Evolutionary conservation across 1,140 invertebrate species (phyloP).

Genomic region (Musca vetustissima): DNA sequence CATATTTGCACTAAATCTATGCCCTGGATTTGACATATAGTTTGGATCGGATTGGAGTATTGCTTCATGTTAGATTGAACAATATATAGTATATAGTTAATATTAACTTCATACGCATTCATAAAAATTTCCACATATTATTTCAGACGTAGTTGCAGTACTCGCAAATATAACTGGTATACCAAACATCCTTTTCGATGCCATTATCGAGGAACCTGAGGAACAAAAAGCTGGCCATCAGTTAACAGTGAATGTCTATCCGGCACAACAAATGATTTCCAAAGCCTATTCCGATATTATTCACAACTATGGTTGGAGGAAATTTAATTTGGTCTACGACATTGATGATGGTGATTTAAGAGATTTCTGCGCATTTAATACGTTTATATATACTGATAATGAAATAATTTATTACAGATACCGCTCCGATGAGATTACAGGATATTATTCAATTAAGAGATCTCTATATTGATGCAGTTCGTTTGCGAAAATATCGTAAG

Average conservation of each 20-base stretch:
- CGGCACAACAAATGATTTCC: slow-evolving; percentile 68
- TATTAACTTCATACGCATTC: no score
- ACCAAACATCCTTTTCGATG: slow-evolving; percentile 66
- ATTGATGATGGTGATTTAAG: slow-evolving; percentile 64
- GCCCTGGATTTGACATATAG: no score
- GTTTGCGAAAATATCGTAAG: slow-evolving; percentile 61
- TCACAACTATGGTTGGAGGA: slow-evolving; percentile 73
- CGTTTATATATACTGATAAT: not conserved
- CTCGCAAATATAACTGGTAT: slow-evolving; percentile 73
- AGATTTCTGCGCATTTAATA: not conserved
- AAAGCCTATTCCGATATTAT: slow-evolving; percentile 74
- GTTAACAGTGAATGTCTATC: slow-evolving; percentile 70
- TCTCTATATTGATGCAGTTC: slow-evolving; percentile 51
- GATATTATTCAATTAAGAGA: slow-evolving; percentile 46
- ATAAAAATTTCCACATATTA: no score
- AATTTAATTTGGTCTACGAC: slow-evolving; percentile 82
- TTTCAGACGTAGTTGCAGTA: slow-evolving; percentile 62
- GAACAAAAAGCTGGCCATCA: slow-evolving; percentile 56
- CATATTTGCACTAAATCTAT: no score
- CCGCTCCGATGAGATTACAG: slow-evolving; percentile 41
- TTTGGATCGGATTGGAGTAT: no score
- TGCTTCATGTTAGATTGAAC: no score
- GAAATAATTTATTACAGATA: slow-evolving; percentile 47
- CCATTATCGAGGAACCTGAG: slow-evolving; percentile 61
- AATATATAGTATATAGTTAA: no score